Percentiles rank a stretch among this genome's conserved stretches.
Evolutionary conservation across 2,113 vertebrate species (phyloP).

Genomic region (Promerops cafer): DNA sequence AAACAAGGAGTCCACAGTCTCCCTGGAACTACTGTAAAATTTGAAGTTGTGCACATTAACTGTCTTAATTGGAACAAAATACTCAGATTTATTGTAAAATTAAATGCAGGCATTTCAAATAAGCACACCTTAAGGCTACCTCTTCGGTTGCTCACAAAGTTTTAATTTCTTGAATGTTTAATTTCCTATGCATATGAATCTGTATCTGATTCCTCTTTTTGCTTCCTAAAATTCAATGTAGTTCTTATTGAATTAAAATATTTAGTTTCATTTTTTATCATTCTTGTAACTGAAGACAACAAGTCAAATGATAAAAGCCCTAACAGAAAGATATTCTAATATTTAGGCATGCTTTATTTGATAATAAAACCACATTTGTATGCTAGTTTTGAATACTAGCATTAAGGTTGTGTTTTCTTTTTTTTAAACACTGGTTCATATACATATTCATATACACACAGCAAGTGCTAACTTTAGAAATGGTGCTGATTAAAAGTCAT

Average conservation of each 20-base stretch:
- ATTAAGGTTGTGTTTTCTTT: conserved; percentile 12
- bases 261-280: conserved; percentile 73
- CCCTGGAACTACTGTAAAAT: conserved; percentile 63
- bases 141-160: conserved; percentile 36
- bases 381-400: conserved; percentile 15
- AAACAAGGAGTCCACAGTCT: conserved; percentile 62
- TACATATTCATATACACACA: conserved; percentile 46
- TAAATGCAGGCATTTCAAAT: conserved; percentile 61
- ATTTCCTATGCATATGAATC: conserved; percentile 64
- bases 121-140: conserved; percentile 64
- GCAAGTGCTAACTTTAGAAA: conserved; percentile 51
- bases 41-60: conserved; percentile 41
- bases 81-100: conserved; percentile 54
- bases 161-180: conserved; percentile 66
- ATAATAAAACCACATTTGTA: conserved; percentile 67
- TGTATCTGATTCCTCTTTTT: conserved; percentile 61
- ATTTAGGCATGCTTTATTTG: conserved; percentile 58
- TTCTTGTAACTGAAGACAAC: conserved; percentile 73
- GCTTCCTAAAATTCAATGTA: conserved; percentile 66
- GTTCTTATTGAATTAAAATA: conserved; percentile 74
- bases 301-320: conserved; percentile 62
- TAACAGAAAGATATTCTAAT: conserved; percentile 62
- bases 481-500: conserved; percentile 63
- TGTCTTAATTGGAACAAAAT: conserved; percentile 66
- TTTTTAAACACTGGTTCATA: conserved; percentile 15